Evolutionary conservation across 2,888 invertebrate species (phyloP).

Genomic region (Hyposoter didymator): DNA sequence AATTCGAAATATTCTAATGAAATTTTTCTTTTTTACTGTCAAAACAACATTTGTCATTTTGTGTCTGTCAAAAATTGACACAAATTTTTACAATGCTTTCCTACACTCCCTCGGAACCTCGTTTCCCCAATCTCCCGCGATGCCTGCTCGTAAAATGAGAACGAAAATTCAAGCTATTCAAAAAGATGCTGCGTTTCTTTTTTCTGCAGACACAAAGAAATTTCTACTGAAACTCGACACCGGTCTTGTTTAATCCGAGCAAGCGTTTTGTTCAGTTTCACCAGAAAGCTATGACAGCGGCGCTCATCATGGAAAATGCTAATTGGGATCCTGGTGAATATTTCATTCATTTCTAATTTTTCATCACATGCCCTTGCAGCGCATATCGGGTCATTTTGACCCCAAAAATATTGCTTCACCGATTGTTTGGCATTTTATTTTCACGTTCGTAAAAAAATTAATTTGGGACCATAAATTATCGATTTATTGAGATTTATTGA

Average conservation of each 20-base stretch:
- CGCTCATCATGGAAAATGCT: constrained; percentile 87
- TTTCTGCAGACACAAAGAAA: constrained; percentile 36
- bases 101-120: not conserved
- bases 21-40: not conserved
- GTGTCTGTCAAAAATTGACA: not conserved
- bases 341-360: not conserved
- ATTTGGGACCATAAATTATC: too few species aligned
- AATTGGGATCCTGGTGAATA: constrained; percentile 87
- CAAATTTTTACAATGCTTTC: not conserved
- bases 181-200: constrained; percentile 24
- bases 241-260: constrained; percentile 52
- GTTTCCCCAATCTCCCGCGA: not conserved
- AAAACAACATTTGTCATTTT: not conserved
- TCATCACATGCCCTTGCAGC: not conserved
- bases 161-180: not conserved
- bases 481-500: too few species aligned
- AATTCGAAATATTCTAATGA: not conserved
- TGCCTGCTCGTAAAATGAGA: not conserved
- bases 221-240: constrained; percentile 25
- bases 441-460: too few species aligned
- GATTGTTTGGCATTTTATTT: too few species aligned
- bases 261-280: constrained; percentile 48
- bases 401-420: too few species aligned
- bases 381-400: too few species aligned
- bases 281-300: constrained; percentile 86